Conservation (phyloP, 2,888 invertebrate genomes). For the Cyrtodaria siliqua region DNA sequence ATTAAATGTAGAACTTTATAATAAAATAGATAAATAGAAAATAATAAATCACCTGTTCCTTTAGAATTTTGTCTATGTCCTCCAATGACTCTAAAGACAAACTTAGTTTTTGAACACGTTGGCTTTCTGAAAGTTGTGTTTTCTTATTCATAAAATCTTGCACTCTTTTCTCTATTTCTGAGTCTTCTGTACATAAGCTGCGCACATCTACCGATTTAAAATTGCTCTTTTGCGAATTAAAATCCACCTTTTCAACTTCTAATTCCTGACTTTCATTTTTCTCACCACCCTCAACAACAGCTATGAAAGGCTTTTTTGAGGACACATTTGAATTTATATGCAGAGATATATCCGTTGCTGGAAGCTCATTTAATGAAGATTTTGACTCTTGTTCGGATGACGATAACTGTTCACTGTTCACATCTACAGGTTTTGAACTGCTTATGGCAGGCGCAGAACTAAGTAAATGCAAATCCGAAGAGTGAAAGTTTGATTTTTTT, state of each 20-base stretch:
- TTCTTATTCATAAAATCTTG: not conserved
- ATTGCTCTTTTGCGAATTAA: slow-evolving; percentile 65
- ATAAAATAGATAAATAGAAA: no score
- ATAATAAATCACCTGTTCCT: slow-evolving; percentile 64
- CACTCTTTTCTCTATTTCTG: not conserved
- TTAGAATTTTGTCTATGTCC: slow-evolving; percentile 57
- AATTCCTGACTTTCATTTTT: slow-evolving; percentile 47
- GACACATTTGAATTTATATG: not conserved
- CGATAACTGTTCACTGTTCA: no score
- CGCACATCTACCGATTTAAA: slow-evolving; percentile 42
- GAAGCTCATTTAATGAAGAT: slow-evolving; percentile 38
- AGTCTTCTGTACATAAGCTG: slow-evolving; percentile 4
- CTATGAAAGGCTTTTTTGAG: no score
- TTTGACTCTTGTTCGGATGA: slow-evolving; percentile 4
- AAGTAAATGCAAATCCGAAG: no score
- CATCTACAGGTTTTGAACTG: not conserved
- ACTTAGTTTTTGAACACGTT: slow-evolving; percentile 26
- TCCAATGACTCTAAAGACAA: slow-evolving; percentile 54
- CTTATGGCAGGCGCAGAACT: not conserved
- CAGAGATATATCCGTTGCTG: slow-evolving; percentile 58
- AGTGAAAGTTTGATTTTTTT: no score
- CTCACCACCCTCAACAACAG: slow-evolving; percentile 54
- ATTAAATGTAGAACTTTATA: no score
- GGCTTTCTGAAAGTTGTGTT: not conserved
- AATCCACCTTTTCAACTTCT: slow-evolving; percentile 71